Percentiles rank a stretch among this genome's conserved stretches.
Evolutionary conservation across 1,140 invertebrate genomes (phyloP).

Genomic region (Mya arenaria): DNA sequence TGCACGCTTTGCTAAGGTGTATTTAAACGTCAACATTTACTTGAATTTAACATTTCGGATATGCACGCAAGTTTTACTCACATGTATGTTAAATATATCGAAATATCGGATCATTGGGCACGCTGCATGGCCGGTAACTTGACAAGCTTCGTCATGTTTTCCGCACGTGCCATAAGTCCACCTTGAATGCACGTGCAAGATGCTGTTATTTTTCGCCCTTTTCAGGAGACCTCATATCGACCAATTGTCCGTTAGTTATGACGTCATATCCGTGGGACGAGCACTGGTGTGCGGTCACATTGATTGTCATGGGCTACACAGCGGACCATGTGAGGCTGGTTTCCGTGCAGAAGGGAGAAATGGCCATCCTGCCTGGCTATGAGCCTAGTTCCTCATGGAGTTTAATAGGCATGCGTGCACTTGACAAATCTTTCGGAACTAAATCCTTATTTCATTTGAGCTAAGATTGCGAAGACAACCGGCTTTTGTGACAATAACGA

Average conservation of each 20-base stretch:
- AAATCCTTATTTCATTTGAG: not conserved
- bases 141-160: no score
- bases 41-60: not conserved
- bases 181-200: not conserved
- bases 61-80: not conserved
- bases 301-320: not conserved
- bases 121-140: not conserved
- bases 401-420: not conserved
- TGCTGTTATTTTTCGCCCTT: not conserved
- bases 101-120: not conserved
- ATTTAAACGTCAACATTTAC: no score
- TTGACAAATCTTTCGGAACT: not conserved
- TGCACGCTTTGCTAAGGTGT: no score
- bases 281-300: not conserved
- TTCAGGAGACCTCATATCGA: not conserved
- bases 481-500: conserved; percentile 2
- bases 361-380: not conserved
- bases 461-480: not conserved
- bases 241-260: conserved; percentile 7
- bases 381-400: not conserved
- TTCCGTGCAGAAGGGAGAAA: not conserved
- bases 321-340: not conserved
- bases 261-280: conserved; percentile 24
- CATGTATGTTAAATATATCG: not conserved
- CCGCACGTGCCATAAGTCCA: not conserved